Conservation (phyloP, 2,888 invertebrate genomes). For the Mythimna albipuncta region DNA sequence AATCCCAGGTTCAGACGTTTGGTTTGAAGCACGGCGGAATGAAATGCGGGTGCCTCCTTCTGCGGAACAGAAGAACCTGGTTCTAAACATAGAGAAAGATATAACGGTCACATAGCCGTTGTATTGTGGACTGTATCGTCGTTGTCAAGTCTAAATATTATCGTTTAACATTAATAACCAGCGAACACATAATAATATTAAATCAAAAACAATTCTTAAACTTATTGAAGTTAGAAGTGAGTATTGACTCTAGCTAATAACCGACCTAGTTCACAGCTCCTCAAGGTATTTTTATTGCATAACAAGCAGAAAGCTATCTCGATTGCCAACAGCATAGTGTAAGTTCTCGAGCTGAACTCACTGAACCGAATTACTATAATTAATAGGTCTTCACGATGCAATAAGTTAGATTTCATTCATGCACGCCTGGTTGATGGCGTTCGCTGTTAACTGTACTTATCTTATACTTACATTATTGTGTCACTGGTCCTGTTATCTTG, state of each 20-base stretch:
- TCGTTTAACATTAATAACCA: too few species aligned
- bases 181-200: too few species aligned
- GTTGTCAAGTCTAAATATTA: too few species aligned
- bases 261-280: conserved; percentile 26
- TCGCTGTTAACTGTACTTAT: background rate
- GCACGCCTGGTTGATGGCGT: background rate
- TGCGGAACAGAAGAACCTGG: too few species aligned
- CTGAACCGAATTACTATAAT: conserved; percentile 51
- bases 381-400: conserved; percentile 37
- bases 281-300: conserved; percentile 21
- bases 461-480: background rate
- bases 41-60: too few species aligned
- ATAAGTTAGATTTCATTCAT: conserved; percentile 13
- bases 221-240: background rate
- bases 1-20: too few species aligned
- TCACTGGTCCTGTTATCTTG: too few species aligned
- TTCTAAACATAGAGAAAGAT: too few species aligned
- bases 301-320: conserved; percentile 33
- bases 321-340: conserved; percentile 20
- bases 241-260: conserved; percentile 1
- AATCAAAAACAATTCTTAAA: background rate
- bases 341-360: conserved; percentile 30
- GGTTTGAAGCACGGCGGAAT: too few species aligned
- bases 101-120: too few species aligned
- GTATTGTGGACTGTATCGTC: too few species aligned